Evolutionary conservation across 2,797 vertebrate genomes (phyloP), one percentile per base, ranked within the genome.

Genomic region (Sardinella longiceps): DNA sequence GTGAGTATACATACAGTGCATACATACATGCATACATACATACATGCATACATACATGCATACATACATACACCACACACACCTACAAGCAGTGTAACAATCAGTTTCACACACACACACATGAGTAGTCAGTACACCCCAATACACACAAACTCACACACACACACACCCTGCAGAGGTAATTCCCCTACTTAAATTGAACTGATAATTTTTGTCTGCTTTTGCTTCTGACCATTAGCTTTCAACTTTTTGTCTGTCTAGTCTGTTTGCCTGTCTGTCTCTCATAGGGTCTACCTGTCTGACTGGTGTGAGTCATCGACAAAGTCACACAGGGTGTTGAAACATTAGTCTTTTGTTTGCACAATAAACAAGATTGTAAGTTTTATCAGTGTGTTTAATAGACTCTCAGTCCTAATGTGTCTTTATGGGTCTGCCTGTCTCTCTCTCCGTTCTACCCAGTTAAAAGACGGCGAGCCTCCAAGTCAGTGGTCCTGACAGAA

Each of bases 401-500:
- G n/a, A n/a, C n/a, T n/a, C n/a, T n/a, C n/a, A n/a, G n/a, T n/a
- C n/a, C n/a, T n/a, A n/a, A n/a, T n/a, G n/a, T n/a, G n/a, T 20
- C 53, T 20, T 0, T 60, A 5, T 25, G 7, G 9, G 1, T 9
- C 5, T 60, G 7, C n/a, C n/a, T n/a, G n/a, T n/a, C n/a, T n/a
- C n/a, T 25, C n/a, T 60, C 58, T 25, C 58, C 11, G 4, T 58
- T 7, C 25, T 25, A 9, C 56, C 56, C 18, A 89, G 90, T 81
- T 88, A 97, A 97, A 91, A 96, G 93, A 81, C 95, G 97, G 83
- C 96, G 96, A 88, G 96, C 96, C 88, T 97, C 97, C 89, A 99
- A 99, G 93, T 95, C 97, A 80, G 94, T 97, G 93, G 92, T 97
- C 90, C 95, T 99, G 93, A 98, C 97, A 77, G 95, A 99, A 96